Evolutionary conservation across 2,888 invertebrate species (phyloP).

Genomic region (Hyalella azteca): DNA sequence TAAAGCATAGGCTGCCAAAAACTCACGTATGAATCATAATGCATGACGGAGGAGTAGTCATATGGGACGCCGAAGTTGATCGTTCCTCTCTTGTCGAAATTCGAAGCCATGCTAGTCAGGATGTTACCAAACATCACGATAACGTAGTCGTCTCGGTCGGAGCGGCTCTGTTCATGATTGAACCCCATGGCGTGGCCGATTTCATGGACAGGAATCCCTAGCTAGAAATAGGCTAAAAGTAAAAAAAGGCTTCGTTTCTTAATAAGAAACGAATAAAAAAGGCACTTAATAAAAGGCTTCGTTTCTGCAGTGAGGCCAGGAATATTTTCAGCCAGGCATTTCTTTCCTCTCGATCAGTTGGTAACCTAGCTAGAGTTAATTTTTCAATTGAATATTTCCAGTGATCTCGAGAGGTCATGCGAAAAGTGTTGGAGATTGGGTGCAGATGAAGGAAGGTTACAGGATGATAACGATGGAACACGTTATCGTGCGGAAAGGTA

Average conservation of each 20-base stretch:
- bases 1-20: no score
- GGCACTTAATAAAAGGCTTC: background rate
- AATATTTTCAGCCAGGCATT: no score
- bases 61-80: slow-evolving; percentile 44
- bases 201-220: slow-evolving; percentile 51
- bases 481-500: no score
- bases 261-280: background rate
- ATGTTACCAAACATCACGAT: slow-evolving; percentile 46
- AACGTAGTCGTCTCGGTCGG: slow-evolving; percentile 51
- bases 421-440: no score
- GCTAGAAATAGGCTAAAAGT: background rate
- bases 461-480: no score
- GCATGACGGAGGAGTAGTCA: slow-evolving; percentile 55
- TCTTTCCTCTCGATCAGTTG: no score
- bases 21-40: slow-evolving; percentile 48
- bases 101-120: slow-evolving; percentile 32
- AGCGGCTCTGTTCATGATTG: slow-evolving; percentile 49
- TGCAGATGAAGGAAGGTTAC: no score
- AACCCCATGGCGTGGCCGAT: slow-evolving; percentile 53
- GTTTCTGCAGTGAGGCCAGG: no score
- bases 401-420: no score
- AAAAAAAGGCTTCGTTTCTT: background rate
- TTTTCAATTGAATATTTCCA: no score
- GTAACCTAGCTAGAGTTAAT: no score
- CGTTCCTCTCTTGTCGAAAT: slow-evolving; percentile 48